Conservation (phyloP, 1,140 invertebrate species). For the Lordiphosa clarofinis region DNA sequence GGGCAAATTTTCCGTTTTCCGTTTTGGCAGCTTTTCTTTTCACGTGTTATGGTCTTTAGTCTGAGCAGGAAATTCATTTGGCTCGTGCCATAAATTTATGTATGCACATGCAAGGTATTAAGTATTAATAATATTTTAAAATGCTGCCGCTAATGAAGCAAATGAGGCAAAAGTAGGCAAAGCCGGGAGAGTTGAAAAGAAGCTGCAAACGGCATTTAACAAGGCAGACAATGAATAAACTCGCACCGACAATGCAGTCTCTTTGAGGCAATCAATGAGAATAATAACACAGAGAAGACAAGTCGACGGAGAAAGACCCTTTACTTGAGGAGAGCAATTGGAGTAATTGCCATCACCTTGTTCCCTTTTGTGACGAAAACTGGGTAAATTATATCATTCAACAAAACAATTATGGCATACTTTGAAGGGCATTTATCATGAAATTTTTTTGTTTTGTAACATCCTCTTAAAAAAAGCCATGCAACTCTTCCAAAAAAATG, state of each 20-base stretch:
- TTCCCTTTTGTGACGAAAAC: too few relatives aligned
- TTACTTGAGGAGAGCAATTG: too few relatives aligned
- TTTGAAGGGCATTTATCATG: too few relatives aligned
- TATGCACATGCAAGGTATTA: constrained; percentile 56
- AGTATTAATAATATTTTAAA: constrained; percentile 77
- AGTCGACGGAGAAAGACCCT: neutral
- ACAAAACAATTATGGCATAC: too few relatives aligned
- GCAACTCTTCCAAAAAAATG: neutral
- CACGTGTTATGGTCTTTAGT: constrained; percentile 35
- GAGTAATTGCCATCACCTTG: too few relatives aligned
- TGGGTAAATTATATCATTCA: too few relatives aligned
- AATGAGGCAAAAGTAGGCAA: constrained; percentile 26
- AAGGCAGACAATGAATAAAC: constrained; percentile 46
- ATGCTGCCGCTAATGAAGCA: constrained; percentile 69
- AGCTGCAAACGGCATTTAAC: constrained; percentile 55
- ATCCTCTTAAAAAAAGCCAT: neutral
- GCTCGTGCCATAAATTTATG: constrained; percentile 60
- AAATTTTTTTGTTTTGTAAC: too few relatives aligned
- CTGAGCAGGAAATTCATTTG: constrained; percentile 74
- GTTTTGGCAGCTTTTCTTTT: constrained; percentile 30
- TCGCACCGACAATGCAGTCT: constrained; percentile 33
- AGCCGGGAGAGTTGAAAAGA: constrained; percentile 20
- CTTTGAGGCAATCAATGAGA: constrained; percentile 59
- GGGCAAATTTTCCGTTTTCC: constrained; percentile 72
- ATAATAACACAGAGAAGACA: constrained; percentile 30